phyloP scores from a whole-genome alignment of 1,140 invertebrate genomes.

The Xylocopa sonorina region DNA sequence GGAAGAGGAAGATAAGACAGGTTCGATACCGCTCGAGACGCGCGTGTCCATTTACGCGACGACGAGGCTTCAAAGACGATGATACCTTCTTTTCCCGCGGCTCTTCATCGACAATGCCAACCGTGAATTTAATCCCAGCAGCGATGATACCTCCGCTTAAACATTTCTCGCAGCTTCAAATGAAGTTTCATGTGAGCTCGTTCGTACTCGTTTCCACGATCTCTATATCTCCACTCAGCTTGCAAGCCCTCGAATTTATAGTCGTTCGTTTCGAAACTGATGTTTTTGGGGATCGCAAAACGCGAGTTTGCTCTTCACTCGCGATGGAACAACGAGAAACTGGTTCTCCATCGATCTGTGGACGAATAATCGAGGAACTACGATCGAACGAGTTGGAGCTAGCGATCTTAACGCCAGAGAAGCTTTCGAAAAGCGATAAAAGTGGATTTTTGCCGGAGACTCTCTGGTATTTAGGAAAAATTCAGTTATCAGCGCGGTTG shows the following conservation, averaged over 20 bases:
- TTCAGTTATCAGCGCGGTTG: no score
- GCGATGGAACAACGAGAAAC: no score
- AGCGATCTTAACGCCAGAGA: no score
- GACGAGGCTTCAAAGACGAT: neutral
- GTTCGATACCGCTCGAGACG: neutral
- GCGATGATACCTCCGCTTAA: neutral
- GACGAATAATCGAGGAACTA: no score
- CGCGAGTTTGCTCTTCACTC: neutral
- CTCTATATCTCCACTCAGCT: neutral
- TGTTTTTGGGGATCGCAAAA: neutral
- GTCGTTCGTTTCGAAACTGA: slow-evolving; percentile 20
- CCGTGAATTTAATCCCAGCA: no score
- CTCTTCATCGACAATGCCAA: no score
- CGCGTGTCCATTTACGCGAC: neutral
- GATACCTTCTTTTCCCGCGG: neutral
- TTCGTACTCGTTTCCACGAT: slow-evolving; percentile 26
- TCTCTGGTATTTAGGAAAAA: no score
- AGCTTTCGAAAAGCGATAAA: no score
- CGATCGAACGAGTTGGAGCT: no score
- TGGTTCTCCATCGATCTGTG: no score
- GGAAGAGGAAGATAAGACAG: neutral
- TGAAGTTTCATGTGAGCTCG: slow-evolving; percentile 13
- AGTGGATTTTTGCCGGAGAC: no score
- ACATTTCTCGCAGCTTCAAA: slow-evolving; percentile 8
- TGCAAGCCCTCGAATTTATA: slow-evolving; percentile 58